A percentile compares a stretch with the other conserved stretches of the same genome.
These are phyloP conservation scores for Vombatus ursinus DNA, from an alignment of 2,113 vertebrate genomes.

Conservation along the genomic window DNA sequence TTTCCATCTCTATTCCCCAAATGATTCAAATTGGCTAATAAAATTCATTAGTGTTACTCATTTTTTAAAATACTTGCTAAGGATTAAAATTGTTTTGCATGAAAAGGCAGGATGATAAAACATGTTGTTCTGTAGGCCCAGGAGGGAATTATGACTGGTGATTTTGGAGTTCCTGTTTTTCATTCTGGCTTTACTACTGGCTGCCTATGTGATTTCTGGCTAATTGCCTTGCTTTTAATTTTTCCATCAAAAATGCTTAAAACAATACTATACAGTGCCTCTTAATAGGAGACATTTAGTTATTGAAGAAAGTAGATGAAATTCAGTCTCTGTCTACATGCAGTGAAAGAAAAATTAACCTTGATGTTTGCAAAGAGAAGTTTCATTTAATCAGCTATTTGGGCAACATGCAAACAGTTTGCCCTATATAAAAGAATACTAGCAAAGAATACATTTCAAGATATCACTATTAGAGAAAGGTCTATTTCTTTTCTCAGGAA, in stretches of 20 bases:
- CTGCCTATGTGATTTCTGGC: constrained; percentile 38
- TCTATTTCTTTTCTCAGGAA: not conserved
- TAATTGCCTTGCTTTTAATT: constrained; percentile 30
- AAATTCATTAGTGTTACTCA: constrained; percentile 32
- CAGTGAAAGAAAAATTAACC: not conserved
- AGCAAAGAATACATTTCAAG: not conserved
- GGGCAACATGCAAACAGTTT: not conserved
- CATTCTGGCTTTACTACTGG: constrained; percentile 41
- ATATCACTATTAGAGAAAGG: not conserved
- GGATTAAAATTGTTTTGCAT: constrained; percentile 21
- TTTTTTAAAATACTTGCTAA: constrained; percentile 20
- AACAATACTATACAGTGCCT: constrained; percentile 1
- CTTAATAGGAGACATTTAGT: constrained; percentile 26
- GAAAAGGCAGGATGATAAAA: constrained; percentile 3
- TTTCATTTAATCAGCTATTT: not conserved
- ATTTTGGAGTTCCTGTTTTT: constrained; percentile 37
- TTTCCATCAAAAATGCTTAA: constrained; percentile 33
- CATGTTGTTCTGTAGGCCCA: constrained; percentile 1
- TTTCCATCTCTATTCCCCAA: not conserved
- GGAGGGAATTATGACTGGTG: constrained; percentile 12
- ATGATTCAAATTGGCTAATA: not conserved
- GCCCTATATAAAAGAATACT: too few relatives aligned
- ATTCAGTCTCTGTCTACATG: not conserved
- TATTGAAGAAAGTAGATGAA: not conserved
- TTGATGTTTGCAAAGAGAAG: not conserved